Conservation (phyloP, 1,140 invertebrate genomes). For the Drosophila pallidifrons region DNA sequence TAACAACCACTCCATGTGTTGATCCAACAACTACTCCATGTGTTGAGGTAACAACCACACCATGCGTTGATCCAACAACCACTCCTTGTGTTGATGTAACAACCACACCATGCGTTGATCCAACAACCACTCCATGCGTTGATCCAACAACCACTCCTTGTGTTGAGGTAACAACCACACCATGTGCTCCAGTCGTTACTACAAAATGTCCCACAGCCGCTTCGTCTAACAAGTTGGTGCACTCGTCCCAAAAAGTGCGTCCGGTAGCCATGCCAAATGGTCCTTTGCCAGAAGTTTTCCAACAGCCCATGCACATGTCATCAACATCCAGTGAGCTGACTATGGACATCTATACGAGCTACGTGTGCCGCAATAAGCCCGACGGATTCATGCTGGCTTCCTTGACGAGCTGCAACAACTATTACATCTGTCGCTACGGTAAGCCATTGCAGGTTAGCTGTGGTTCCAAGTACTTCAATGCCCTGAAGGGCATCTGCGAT, state of each 20-base stretch:
- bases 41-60: conserved; percentile 6
- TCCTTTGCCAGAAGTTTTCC: conserved; percentile 18
- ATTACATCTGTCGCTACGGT: conserved; percentile 75
- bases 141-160: conserved; percentile 7
- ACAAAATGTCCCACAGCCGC: conserved; percentile 25
- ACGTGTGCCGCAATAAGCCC: conserved; percentile 70
- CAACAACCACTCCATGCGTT: background rate
- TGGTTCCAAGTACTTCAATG: conserved; percentile 73
- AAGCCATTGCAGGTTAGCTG: conserved; percentile 66
- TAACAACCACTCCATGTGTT: conserved; percentile 20
- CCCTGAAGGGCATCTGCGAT: conserved; percentile 76
- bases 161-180: background rate
- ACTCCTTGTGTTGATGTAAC: background rate
- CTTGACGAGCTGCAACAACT: conserved; percentile 72
- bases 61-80: conserved; percentile 13
- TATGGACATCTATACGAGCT: conserved; percentile 61
- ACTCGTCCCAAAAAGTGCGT: conserved; percentile 36
- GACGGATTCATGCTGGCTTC: conserved; percentile 78
- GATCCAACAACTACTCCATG: conserved; percentile 14
- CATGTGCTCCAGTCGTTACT: conserved; percentile 19
- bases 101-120: background rate
- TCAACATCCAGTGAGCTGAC: conserved; percentile 35
- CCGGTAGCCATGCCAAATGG: conserved; percentile 20
- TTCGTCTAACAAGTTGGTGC: background rate
- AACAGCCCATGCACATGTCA: conserved; percentile 2